Conservation (phyloP, 2,797 vertebrate species). For the Lagorchestes hirsutus region DNA sequence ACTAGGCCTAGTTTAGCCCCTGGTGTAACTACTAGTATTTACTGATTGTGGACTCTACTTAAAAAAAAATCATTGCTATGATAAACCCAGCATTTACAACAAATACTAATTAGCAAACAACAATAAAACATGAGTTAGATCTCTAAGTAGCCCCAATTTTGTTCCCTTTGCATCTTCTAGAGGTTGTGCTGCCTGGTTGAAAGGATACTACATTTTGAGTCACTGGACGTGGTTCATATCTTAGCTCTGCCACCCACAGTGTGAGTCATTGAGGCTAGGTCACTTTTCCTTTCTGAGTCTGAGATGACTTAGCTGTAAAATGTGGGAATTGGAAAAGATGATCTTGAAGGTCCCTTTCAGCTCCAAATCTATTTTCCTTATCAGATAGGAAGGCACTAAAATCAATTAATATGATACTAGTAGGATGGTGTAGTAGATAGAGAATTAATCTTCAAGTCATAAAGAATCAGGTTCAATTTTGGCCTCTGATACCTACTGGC, state of each 20-base stretch:
- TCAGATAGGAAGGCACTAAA: background rate
- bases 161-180: background rate
- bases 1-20: background rate
- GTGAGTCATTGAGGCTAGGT: background rate
- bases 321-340: background rate
- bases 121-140: background rate
- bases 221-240: background rate
- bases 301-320: background rate
- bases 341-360: background rate
- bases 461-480: background rate
- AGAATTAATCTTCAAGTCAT: background rate
- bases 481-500: background rate
- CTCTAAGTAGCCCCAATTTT: background rate
- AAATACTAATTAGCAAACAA: background rate
- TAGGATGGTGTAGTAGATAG: background rate
- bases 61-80: background rate
- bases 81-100: background rate
- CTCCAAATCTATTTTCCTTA: background rate
- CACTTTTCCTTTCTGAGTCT: background rate
- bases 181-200: background rate
- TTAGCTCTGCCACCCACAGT: background rate
- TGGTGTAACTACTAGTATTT: background rate
- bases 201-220: background rate
- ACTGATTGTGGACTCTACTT: background rate
- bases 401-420: background rate